phyloP scores from a whole-genome alignment of 2,888 invertebrate genomes.

The Dione juno region DNA sequence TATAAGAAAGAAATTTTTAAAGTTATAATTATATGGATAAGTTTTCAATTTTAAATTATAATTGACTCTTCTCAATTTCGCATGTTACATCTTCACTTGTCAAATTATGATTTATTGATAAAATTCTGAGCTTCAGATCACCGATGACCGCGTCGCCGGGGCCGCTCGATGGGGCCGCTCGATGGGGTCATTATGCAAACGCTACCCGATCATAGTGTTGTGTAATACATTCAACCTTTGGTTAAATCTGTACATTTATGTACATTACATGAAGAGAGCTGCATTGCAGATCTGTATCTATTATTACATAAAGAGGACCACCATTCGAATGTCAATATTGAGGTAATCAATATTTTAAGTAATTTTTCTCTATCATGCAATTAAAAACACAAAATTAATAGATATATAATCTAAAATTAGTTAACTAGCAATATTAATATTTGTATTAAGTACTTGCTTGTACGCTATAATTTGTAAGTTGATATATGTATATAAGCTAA shows the following conservation, averaged over 20 bases:
- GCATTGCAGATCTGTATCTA: constrained; percentile 29
- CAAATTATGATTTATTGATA: constrained; percentile 36
- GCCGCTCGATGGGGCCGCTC: constrained; percentile 27
- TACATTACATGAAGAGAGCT: constrained; percentile 3
- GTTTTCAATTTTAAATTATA: too few relatives aligned
- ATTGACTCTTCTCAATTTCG: too few relatives aligned
- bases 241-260: constrained; percentile 24
- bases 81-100: constrained; percentile 30
- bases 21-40: too few relatives aligned
- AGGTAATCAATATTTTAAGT: too few relatives aligned
- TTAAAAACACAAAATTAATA: not conserved
- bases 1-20: not conserved
- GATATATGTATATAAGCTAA: too few relatives aligned
- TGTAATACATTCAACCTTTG: constrained; percentile 40
- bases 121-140: constrained; percentile 29
- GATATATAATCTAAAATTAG: not conserved
- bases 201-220: constrained; percentile 30
- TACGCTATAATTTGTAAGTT: too few relatives aligned
- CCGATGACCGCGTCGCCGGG: not conserved
- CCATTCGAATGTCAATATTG: not conserved
- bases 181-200: constrained; percentile 30
- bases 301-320: constrained; percentile 29
- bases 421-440: too few relatives aligned
- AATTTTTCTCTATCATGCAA: not conserved
- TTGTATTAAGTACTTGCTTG: too few relatives aligned